A percentile compares a stretch with the other conserved stretches of the same genome.
Evolutionary conservation across 2,797 vertebrate genomes (phyloP).

Genomic region (Discoglossus pictus): DNA sequence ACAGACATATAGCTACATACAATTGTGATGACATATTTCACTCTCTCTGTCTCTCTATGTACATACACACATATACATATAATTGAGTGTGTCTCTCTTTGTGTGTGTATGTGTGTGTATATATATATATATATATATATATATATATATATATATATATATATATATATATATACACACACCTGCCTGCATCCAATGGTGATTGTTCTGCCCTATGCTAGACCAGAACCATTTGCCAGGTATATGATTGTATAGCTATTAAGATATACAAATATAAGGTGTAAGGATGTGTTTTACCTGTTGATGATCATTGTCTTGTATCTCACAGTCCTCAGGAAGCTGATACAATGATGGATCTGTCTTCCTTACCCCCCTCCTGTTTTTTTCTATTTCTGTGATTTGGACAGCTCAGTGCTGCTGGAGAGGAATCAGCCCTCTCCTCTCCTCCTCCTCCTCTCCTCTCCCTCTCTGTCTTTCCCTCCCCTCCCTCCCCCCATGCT

Average conservation of each 20-base stretch:
- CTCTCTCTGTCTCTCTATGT: no score
- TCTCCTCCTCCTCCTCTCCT: constrained; percentile 25
- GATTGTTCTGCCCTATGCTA: no score
- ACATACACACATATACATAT: no score
- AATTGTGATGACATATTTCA: no score
- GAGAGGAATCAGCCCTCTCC: constrained; percentile 34
- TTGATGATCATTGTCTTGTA: constrained; percentile 50
- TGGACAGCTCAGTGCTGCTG: constrained; percentile 50
- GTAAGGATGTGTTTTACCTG: constrained; percentile 43
- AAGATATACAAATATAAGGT: constrained; percentile 5
- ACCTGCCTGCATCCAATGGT: no score
- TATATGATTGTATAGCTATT: constrained; percentile 7
- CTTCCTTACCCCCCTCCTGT: constrained; percentile 40
- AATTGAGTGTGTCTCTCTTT: no score
- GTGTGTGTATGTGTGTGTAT: no score
- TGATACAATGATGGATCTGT: constrained; percentile 50
- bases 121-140: no score
- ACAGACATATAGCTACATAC: no score
- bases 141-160: no score
- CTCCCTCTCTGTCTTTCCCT: constrained; percentile 35
- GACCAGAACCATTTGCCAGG: not conserved
- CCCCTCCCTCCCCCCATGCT: constrained; percentile 42
- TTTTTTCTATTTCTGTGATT: constrained; percentile 53
- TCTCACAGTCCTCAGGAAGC: constrained; percentile 36
- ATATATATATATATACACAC: no score